Evolutionary conservation across 2,113 vertebrate species (phyloP), one percentile per base, ranked within the genome.

Genomic region (Colossoma macropomum): DNA sequence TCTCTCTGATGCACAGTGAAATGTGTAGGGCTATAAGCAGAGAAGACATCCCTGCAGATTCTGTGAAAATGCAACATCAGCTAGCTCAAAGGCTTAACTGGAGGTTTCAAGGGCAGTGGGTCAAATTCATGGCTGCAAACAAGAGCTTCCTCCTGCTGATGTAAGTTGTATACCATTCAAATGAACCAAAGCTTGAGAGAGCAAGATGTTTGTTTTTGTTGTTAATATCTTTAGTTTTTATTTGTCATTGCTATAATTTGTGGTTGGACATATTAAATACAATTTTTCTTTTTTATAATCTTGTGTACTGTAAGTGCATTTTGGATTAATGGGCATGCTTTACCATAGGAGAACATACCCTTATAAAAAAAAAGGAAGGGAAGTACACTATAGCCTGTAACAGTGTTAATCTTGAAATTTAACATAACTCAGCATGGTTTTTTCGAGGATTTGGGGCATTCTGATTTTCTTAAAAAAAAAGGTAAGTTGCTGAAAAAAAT

Each of bases 391-490:
- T 34, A 68, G 65, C 65, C 27, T 68, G 19, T 38, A 38, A 78
- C 41, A 66, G 19, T 71, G 21, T 59, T 13, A 6, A 59, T 59
- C 54, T 65, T 77, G 13, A 70, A 4, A 59, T 41, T 63, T 48
- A 70, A 77, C 23, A 13, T 48, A 62, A n/a, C 59, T 62, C 59
- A 62, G 3, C n/a, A n/a, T 41, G 41, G 0, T 9, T 70, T 70
- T 69, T 21, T 69, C 34, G 77, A 68, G 68, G 34, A 54, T 77
- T 75, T 75, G 78, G 85, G 69, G 77, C 85, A 84, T 86, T 87
- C 78, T 54, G 60, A 74, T 81, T 87, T 79, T 48, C 34, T 65
- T 84, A 78, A 25, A 81, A 77, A 81, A 77, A 70, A 81, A 60
- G 0, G 38, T 59, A 25, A 69, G 34, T 77, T 73, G 68, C 62